A percentile compares a stretch with the other conserved stretches of the same genome.
Conservation (phyloP, 2,888 invertebrate genomes). For the Plagiodera versicolora region DNA sequence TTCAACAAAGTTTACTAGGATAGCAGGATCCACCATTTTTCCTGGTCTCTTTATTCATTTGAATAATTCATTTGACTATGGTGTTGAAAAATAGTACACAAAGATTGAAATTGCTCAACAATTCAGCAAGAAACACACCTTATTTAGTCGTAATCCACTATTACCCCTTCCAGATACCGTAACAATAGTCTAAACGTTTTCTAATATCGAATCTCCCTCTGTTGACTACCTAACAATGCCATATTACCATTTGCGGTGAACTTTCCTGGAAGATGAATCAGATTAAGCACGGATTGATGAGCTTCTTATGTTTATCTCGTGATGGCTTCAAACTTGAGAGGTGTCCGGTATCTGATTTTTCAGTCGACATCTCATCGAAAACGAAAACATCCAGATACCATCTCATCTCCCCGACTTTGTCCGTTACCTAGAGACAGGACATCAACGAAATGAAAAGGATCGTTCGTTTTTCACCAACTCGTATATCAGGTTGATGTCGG, state of each 20-base stretch:
- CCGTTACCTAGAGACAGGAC: too few species aligned
- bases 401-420: background rate
- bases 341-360: background rate
- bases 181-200: background rate
- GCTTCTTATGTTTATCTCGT: background rate
- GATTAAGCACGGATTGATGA: background rate
- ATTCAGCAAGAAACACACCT: too few species aligned
- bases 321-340: background rate
- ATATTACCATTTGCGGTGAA: background rate
- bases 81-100: too few species aligned
- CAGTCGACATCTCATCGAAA: background rate
- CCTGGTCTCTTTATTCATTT: too few species aligned
- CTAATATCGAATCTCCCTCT: background rate
- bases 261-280: background rate
- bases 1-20: too few species aligned
- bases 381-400: background rate
- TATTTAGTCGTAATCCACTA: too few species aligned
- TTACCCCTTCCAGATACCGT: too few species aligned
- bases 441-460: background rate
- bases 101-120: too few species aligned
- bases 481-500: conserved; percentile 17
- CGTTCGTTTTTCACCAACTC: conserved; percentile 9
- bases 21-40: too few species aligned
- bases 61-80: too few species aligned
- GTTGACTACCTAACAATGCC: background rate